Evolutionary conservation across 2,888 invertebrate species (phyloP).

Genomic region (Adelphocoris suturalis): DNA sequence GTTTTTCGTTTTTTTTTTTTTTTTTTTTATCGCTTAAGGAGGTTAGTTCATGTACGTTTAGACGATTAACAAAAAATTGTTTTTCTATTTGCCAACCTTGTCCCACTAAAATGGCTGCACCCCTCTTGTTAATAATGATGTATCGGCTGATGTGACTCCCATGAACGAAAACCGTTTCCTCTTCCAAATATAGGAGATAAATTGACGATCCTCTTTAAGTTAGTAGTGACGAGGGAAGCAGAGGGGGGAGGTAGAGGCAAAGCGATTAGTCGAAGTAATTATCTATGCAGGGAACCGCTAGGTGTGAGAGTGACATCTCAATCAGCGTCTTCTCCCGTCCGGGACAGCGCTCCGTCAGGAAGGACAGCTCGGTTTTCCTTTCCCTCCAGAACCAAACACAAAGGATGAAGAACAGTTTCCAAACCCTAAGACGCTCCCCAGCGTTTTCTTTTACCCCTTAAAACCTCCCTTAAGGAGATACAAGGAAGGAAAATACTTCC

Average conservation of each 20-base stretch:
- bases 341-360: constrained; percentile 21
- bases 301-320: constrained; percentile 62
- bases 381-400: not conserved
- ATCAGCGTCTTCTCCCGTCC: constrained; percentile 36
- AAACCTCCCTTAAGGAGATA: not conserved
- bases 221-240: not conserved
- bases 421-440: not conserved
- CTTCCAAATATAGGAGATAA: not conserved
- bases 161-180: too few relatives aligned
- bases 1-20: too few relatives aligned
- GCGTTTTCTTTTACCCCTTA: not conserved
- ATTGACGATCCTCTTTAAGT: constrained; percentile 5
- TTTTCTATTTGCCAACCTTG: too few relatives aligned
- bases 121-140: too few relatives aligned
- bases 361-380: not conserved
- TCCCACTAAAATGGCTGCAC: too few relatives aligned
- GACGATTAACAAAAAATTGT: too few relatives aligned
- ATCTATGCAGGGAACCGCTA: constrained; percentile 46
- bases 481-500: not conserved
- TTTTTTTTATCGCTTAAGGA: too few relatives aligned
- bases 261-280: constrained; percentile 60
- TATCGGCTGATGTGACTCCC: too few relatives aligned
- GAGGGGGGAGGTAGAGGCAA: not conserved
- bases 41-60: too few relatives aligned
- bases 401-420: constrained; percentile 22